Base-by-base conservation (phyloP, 2,113 vertebrate species). In the Mastomys natalensis region DNA sequence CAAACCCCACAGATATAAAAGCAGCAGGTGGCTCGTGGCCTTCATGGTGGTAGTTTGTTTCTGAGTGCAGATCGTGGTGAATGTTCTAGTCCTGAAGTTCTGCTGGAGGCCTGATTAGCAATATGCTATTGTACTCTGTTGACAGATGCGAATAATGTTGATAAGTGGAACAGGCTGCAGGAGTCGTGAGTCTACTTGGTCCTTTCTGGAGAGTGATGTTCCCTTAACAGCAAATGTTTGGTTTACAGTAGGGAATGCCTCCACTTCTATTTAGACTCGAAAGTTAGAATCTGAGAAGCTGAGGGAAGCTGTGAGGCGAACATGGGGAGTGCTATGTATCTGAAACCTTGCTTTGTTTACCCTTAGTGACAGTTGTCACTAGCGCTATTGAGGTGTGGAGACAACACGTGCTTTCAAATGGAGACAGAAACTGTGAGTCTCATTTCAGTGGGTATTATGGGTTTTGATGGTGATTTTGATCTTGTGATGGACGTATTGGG, bases 191-290 rank as follows among this genome's bases (percentile, higher is more conserved):
- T 95, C 60, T 58, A 74, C 76, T 82, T 92, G 60, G 72, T 80
- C 29, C 55, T 6, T 94, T 96, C 90, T 80, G 68, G 94, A 87
- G 62, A 76, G 37, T 8, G 17, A 26, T 78, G 31, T 34, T 53
- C 78, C 51, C 74, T 70, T 74, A 90, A 93, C 45, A 97, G 81
- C 66, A 91, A 84, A 78, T 86, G 4, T 87, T 66, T 95, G 76
- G 51, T 93, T 96, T 92, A 29, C 66, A 91, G 16, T 24, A 53
- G 76, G 77, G 80, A 34, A 53, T 90, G 12, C 31, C 93, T 96
- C 87, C 45, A 64, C 70, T 92, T 91, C 48, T 43, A 17, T 72
- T 43, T 89, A 73, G 76, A 93, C 85, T 92, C 84, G 85, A 88
- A 93, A 70, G 43, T 70, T 34, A 87, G 85, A 87, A 64, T 62